These are phyloP conservation scores for Cephus spinipes DNA, from an alignment of 2,888 invertebrate genomes.

Conservation along the genomic window DNA sequence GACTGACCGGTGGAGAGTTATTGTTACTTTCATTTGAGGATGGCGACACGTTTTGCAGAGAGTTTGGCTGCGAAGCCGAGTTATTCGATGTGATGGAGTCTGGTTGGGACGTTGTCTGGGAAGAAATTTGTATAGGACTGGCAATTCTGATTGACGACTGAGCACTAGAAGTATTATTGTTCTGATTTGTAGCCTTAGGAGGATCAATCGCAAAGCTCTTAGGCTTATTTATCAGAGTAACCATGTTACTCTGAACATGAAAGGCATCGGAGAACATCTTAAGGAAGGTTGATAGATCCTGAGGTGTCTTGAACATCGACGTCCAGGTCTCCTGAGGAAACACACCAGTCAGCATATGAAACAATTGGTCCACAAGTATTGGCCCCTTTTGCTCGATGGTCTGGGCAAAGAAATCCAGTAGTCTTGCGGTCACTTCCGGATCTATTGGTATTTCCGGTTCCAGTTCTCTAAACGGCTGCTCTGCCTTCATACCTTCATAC, in stretches of 20 bases:
- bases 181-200: slow-evolving; percentile 5
- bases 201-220: slow-evolving; percentile 67
- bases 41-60: slow-evolving; percentile 37
- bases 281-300: slow-evolving; percentile 90
- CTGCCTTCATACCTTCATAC: slow-evolving; percentile 76
- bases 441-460: slow-evolving; percentile 79
- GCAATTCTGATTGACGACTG: slow-evolving; percentile 7
- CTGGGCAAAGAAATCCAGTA: slow-evolving; percentile 85
- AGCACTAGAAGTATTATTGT: slow-evolving; percentile 22
- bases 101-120: slow-evolving; percentile 18
- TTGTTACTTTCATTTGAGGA: slow-evolving; percentile 50
- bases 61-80: slow-evolving; percentile 39
- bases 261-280: slow-evolving; percentile 95
- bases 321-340: slow-evolving; percentile 85
- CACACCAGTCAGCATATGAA: slow-evolving; percentile 82
- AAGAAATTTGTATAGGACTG: background rate
- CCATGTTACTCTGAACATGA: slow-evolving; percentile 92
- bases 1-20: slow-evolving; percentile 55
- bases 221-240: slow-evolving; percentile 83
- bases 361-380: slow-evolving; percentile 87
- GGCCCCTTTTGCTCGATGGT: slow-evolving; percentile 86
- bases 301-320: slow-evolving; percentile 90
- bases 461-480: slow-evolving; percentile 73
- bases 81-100: slow-evolving; percentile 34
- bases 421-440: slow-evolving; percentile 83